These are phyloP conservation scores for Piaya cayana DNA, from an alignment of 2,113 vertebrate genomes.

Conservation along the genomic window DNA sequence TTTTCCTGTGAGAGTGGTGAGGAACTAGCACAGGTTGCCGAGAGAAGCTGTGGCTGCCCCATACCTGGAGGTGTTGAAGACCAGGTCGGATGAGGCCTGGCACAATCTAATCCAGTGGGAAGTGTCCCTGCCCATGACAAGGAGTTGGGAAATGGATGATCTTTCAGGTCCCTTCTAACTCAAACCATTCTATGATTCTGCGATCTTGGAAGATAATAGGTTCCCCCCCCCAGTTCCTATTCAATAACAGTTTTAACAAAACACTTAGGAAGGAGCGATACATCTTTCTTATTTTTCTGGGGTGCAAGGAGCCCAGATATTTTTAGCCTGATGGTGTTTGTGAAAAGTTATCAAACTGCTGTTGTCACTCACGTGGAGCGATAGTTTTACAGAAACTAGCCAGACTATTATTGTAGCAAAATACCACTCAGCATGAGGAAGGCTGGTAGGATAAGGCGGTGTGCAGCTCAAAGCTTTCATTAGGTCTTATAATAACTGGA, in stretches of 20 bases:
- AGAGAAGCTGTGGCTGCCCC: too few relatives aligned
- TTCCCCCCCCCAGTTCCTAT: neutral
- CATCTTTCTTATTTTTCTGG: neutral
- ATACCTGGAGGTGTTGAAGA: too few relatives aligned
- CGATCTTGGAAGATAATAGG: neutral
- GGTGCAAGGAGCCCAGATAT: neutral
- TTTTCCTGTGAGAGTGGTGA: too few relatives aligned
- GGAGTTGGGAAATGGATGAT: too few relatives aligned
- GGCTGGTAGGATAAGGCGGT: neutral
- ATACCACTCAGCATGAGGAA: neutral
- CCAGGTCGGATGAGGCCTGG: too few relatives aligned
- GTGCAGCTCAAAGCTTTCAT: neutral
- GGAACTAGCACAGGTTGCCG: too few relatives aligned
- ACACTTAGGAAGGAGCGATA: neutral
- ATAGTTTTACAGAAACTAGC: neutral
- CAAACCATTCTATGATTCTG: too few relatives aligned
- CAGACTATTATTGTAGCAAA: constrained; percentile 15
- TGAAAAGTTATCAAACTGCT: neutral
- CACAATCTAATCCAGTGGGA: too few relatives aligned
- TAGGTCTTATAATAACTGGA: neutral
- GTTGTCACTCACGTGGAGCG: neutral
- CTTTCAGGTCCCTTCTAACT: too few relatives aligned
- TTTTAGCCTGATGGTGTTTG: neutral
- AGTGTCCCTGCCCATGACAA: too few relatives aligned
- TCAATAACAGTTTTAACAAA: neutral